Percentiles rank a stretch among this genome's conserved stretches.
These are phyloP conservation scores for Choristoneura fumiferana DNA, from an alignment of 1,140 invertebrate genomes.

Conservation along the genomic window DNA sequence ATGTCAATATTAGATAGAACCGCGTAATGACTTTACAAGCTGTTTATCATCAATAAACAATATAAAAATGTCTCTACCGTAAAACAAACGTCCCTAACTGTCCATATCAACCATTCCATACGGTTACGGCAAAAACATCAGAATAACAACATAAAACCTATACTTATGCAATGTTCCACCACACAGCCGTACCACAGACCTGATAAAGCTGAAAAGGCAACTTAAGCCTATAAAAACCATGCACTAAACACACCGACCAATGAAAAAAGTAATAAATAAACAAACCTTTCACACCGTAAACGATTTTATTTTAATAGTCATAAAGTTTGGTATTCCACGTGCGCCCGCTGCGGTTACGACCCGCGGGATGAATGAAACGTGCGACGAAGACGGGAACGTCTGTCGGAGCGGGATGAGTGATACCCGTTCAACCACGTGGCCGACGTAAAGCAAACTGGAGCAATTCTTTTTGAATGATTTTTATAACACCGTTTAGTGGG, in stretches of 20 bases:
- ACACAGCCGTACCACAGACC: constrained; percentile 70
- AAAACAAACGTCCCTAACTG: constrained; percentile 66
- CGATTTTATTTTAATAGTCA: constrained; percentile 64
- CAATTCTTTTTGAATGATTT: constrained; percentile 44
- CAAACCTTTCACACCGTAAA: constrained; percentile 70
- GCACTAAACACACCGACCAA: constrained; percentile 67
- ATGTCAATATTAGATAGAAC: too few species aligned
- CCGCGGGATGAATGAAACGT: constrained; percentile 66
- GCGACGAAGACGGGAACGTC: constrained; percentile 42
- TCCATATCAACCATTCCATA: constrained; percentile 69
- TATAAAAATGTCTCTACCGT: constrained; percentile 60
- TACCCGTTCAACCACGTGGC: constrained; percentile 68
- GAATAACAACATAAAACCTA: constrained; percentile 76
- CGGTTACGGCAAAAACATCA: constrained; percentile 72
- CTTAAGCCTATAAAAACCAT: constrained; percentile 77
- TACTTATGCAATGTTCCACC: constrained; percentile 77
- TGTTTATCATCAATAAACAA: constrained; percentile 42
- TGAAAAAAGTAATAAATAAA: constrained; percentile 71
- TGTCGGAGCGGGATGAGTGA: constrained; percentile 44
- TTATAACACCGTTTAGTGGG: constrained; percentile 14
- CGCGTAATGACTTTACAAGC: too few species aligned
- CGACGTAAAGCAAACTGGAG: constrained; percentile 55
- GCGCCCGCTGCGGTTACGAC: constrained; percentile 66
- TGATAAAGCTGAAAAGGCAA: constrained; percentile 78
- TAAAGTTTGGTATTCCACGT: constrained; percentile 73